phyloP scores from a whole-genome alignment of 2,797 vertebrate genomes.

The Microcaecilia unicolor region DNA sequence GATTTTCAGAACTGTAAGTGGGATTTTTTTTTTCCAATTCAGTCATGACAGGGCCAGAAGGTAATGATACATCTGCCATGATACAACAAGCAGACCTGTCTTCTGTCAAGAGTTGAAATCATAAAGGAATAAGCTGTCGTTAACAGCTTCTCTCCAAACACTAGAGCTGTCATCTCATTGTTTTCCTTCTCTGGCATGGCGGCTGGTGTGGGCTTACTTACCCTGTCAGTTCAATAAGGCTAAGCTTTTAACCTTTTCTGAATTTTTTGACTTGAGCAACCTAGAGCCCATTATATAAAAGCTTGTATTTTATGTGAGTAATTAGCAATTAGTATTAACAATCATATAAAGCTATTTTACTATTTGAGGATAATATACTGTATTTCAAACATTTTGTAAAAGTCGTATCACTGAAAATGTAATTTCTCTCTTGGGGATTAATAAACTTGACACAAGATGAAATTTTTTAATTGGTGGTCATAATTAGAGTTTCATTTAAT shows the following conservation, averaged over 20 bases:
- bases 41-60: slow-evolving; percentile 88
- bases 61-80: slow-evolving; percentile 92
- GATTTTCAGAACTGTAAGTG: slow-evolving; percentile 41
- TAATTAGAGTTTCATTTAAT: no score
- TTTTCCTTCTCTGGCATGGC: slow-evolving; percentile 51
- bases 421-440: no score
- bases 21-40: slow-evolving; percentile 42
- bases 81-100: slow-evolving; percentile 90
- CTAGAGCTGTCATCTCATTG: slow-evolving; percentile 77
- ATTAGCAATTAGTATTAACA: slow-evolving; percentile 11
- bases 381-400: background rate
- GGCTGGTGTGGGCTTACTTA: slow-evolving; percentile 54
- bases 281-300: slow-evolving; percentile 1
- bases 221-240: slow-evolving; percentile 67
- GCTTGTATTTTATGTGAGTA: slow-evolving; percentile 10
- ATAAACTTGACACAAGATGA: no score
- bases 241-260: slow-evolving; percentile 61
- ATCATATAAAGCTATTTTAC: background rate
- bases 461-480: no score
- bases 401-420: background rate
- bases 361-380: background rate
- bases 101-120: slow-evolving; percentile 91
- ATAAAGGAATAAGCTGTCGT: slow-evolving; percentile 95
- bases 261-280: slow-evolving; percentile 31
- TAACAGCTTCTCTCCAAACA: slow-evolving; percentile 82